phyloP scores from a whole-genome alignment of 2,113 vertebrate genomes.

The Salvelinus namaycush region DNA sequence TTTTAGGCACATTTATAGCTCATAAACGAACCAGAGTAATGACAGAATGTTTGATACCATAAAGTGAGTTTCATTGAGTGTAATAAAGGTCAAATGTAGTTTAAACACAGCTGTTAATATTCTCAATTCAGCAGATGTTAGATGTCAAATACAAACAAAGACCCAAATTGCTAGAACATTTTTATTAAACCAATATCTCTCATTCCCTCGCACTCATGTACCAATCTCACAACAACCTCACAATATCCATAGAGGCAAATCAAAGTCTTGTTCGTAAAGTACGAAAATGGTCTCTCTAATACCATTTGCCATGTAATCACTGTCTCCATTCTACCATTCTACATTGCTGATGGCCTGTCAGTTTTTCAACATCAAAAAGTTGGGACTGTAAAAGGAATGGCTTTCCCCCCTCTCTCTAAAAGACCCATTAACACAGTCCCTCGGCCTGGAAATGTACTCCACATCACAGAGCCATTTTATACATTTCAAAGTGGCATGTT shows the following conservation, averaged over 20 bases:
- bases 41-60: too few relatives aligned
- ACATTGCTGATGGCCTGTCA: background rate
- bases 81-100: constrained; percentile 16
- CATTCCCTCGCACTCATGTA: too few relatives aligned
- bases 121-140: background rate
- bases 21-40: too few relatives aligned
- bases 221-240: too few relatives aligned
- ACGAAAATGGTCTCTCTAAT: background rate
- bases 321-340: background rate
- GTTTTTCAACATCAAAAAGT: background rate
- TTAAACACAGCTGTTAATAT: constrained; percentile 15
- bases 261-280: background rate
- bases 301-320: background rate
- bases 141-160: too few relatives aligned
- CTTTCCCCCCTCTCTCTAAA: background rate
- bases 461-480: background rate
- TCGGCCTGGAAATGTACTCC: background rate
- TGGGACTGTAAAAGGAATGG: background rate
- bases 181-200: too few relatives aligned
- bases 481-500: too few relatives aligned
- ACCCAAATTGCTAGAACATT: too few relatives aligned
- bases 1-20: too few relatives aligned
- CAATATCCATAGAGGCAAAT: background rate
- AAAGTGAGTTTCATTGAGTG: too few relatives aligned
- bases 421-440: background rate